These are phyloP conservation scores for Caenorhabditis sp. DNA, from an alignment of 2,888 invertebrate species.

Conservation along the genomic window DNA sequence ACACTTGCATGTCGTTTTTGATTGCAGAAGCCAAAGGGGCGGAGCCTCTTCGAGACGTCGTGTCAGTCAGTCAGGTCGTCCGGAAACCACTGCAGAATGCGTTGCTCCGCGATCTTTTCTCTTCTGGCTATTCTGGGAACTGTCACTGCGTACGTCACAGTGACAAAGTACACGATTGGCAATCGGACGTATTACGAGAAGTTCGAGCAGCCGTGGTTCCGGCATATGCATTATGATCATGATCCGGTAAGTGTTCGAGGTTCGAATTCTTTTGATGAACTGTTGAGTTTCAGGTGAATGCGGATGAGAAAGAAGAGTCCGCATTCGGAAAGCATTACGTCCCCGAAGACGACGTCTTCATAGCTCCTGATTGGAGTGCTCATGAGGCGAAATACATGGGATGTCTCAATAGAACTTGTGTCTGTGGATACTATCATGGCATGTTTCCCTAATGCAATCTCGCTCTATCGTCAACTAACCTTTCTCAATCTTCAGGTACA, in stretches of 20 bases:
- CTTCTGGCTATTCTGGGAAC: constrained; percentile 17
- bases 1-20: constrained; percentile 54
- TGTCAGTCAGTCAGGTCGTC: constrained; percentile 25
- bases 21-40: constrained; percentile 34
- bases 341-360: constrained; percentile 70
- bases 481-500: constrained; percentile 21
- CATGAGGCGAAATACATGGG: constrained; percentile 68
- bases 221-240: constrained; percentile 69
- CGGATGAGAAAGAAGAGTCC: constrained; percentile 63
- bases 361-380: constrained; percentile 63
- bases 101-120: constrained; percentile 7
- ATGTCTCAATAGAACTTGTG: constrained; percentile 74
- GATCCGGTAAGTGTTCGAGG: constrained; percentile 50
- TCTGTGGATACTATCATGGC: constrained; percentile 74
- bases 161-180: constrained; percentile 64
- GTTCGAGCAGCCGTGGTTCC: constrained; percentile 74
- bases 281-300: constrained; percentile 64
- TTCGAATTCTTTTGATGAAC: no score
- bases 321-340: constrained; percentile 73
- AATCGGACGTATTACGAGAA: constrained; percentile 66
- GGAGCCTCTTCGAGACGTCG: constrained; percentile 17
- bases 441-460: no score
- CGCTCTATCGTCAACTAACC: background rate
- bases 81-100: constrained; percentile 24
- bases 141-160: constrained; percentile 20